Percentiles rank a stretch among this genome's conserved stretches.
These are phyloP conservation scores for Penelope pileata DNA, from an alignment of 2,113 vertebrate species.

Conservation along the genomic window DNA sequence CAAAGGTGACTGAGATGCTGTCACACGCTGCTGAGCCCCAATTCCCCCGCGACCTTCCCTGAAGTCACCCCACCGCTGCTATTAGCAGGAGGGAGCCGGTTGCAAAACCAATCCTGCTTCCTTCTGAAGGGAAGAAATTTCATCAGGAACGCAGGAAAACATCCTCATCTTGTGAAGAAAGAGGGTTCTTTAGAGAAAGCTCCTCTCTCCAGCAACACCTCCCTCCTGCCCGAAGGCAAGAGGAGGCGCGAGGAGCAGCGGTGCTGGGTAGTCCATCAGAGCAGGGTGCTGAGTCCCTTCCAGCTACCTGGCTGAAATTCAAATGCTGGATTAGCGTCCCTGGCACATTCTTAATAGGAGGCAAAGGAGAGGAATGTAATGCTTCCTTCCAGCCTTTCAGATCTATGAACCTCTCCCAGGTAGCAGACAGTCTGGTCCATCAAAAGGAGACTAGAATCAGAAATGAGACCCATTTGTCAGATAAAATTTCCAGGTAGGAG, in stretches of 20 bases:
- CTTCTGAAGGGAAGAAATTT: background rate
- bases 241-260: background rate
- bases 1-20: background rate
- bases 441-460: conserved; percentile 16
- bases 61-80: background rate
- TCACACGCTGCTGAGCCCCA: background rate
- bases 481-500: background rate
- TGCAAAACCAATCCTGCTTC: background rate
- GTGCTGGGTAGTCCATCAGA: background rate
- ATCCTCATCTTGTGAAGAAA: background rate
- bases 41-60: background rate
- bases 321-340: conserved; percentile 7
- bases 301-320: conserved; percentile 43
- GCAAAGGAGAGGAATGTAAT: background rate
- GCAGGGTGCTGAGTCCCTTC: background rate
- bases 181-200: background rate
- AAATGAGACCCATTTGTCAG: conserved; percentile 15
- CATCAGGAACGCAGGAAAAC: background rate
- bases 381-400: background rate
- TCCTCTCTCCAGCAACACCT: background rate
- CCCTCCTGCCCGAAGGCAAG: background rate
- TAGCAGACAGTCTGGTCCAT: conserved; percentile 10
- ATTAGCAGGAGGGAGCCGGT: background rate
- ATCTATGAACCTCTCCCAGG: background rate
- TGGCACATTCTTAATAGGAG: background rate